Conservation (phyloP, 2,888 invertebrate genomes). For the Ophion ellenae region DNA sequence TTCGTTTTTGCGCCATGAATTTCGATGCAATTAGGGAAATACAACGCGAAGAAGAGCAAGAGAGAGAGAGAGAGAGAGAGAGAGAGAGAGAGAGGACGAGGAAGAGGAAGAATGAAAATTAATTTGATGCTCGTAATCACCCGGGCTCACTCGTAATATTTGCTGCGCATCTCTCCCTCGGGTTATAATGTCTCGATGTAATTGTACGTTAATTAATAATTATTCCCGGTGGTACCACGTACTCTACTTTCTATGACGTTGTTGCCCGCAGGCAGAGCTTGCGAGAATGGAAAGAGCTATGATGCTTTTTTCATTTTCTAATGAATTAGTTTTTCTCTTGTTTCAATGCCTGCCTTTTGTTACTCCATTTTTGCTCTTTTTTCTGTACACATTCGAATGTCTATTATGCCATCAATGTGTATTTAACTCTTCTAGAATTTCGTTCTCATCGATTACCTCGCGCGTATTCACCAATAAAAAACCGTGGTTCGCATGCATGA, state of each 20-base stretch:
- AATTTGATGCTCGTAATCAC: slow-evolving; percentile 53
- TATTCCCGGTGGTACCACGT: slow-evolving; percentile 52
- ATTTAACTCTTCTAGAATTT: not conserved
- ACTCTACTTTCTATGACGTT: slow-evolving; percentile 13
- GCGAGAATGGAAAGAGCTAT: slow-evolving; percentile 22
- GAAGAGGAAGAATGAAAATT: slow-evolving; percentile 50
- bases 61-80: slow-evolving; percentile 25
- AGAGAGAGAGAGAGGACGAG: slow-evolving; percentile 28
- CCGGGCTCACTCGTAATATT: slow-evolving; percentile 55
- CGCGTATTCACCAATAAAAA: not conserved
- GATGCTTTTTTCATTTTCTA: slow-evolving; percentile 13
- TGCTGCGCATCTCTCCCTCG: slow-evolving; percentile 49
- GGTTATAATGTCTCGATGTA: slow-evolving; percentile 66
- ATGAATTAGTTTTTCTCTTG: slow-evolving; percentile 31
- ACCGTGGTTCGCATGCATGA: not conserved
- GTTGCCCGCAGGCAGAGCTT: slow-evolving; percentile 8
- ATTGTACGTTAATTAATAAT: slow-evolving; percentile 68
- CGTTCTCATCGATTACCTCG: slow-evolving; percentile 9
- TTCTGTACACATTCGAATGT: not conserved
- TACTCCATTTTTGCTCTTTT: slow-evolving; percentile 37
- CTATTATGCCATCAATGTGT: not conserved
- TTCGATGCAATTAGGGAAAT: slow-evolving; percentile 9
- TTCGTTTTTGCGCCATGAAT: not conserved
- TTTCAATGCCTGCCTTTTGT: slow-evolving; percentile 1
- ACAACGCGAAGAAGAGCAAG: slow-evolving; percentile 2